phyloP scores from a whole-genome alignment of 2,113 vertebrate genomes.

The Petrocephalus zakoni region DNA sequence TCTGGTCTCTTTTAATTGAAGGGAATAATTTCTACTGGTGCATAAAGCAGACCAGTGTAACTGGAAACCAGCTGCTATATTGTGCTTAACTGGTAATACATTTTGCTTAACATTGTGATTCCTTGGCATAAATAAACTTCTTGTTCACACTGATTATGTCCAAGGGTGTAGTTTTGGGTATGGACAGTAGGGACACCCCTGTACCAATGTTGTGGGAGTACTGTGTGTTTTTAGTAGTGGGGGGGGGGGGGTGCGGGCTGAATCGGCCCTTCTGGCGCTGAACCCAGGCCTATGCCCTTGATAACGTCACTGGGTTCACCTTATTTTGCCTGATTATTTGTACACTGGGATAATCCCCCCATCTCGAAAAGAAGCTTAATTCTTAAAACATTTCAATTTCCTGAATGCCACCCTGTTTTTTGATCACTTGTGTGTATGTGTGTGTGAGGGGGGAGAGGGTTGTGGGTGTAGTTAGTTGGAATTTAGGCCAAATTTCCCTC shows the following conservation, averaged over 20 bases:
- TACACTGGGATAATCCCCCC: not conserved
- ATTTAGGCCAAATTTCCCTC: not conserved
- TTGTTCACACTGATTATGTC: not conserved
- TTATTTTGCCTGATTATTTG: not conserved
- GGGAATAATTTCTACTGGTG: not conserved
- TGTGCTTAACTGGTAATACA: not conserved
- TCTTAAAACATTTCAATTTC: not conserved
- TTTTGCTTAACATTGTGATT: not conserved
- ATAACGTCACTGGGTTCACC: not conserved
- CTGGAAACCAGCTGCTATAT: not conserved
- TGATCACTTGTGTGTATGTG: not conserved
- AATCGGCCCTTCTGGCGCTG: not conserved
- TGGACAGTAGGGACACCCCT: not conserved
- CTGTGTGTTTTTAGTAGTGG: not conserved
- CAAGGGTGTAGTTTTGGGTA: not conserved
- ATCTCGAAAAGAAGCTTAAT: not conserved
- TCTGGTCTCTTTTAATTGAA: not conserved
- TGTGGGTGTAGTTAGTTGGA: not conserved
- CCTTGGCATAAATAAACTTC: not conserved
- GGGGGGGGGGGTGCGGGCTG: not conserved
- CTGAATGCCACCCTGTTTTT: not conserved
- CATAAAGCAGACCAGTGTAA: not conserved
- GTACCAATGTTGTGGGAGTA: not conserved
- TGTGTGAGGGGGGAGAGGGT: not conserved
- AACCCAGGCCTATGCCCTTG: not conserved